Percentiles rank a stretch among this genome's conserved stretches.
Evolutionary conservation across 2,113 vertebrate species (phyloP).

Genomic region (Anthoscopus minutus): DNA sequence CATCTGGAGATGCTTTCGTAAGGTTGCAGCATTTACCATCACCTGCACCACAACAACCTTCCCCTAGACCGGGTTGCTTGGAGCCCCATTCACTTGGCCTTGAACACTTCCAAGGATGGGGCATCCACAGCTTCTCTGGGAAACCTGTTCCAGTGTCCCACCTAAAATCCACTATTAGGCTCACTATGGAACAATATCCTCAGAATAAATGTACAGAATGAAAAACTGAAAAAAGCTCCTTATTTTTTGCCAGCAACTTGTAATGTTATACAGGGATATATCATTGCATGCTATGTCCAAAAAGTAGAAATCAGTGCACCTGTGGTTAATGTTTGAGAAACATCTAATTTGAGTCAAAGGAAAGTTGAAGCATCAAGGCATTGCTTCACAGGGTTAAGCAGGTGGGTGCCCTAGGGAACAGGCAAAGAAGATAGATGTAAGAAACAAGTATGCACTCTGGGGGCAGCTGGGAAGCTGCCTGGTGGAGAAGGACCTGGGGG

Average conservation of each 20-base stretch:
- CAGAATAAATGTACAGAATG: too few relatives aligned
- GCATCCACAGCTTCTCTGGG: not conserved
- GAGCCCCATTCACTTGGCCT: not conserved
- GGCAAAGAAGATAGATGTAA: rapidly evolving
- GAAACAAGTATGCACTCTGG: not conserved
- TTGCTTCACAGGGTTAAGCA: not conserved
- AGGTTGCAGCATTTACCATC: too few relatives aligned
- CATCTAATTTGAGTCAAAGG: not conserved
- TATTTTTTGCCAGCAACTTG: not conserved
- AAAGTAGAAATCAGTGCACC: not conserved
- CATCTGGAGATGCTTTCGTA: too few relatives aligned
- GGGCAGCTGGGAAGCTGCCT: not conserved
- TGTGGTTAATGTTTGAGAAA: not conserved
- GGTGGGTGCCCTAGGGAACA: rapidly evolving
- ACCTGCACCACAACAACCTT: too few relatives aligned
- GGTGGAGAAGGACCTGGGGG: not conserved
- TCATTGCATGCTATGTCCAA: rapidly evolving
- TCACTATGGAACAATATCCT: not conserved
- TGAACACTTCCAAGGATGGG: not conserved
- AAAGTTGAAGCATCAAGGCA: not conserved
- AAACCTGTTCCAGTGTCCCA: not conserved
- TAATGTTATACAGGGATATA: not conserved
- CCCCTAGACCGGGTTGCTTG: too few relatives aligned
- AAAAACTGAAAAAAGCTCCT: not conserved
- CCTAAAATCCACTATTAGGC: not conserved